Evolutionary conservation across 2,113 vertebrate species (phyloP).

Genomic region (Leptosomus discolor): DNA sequence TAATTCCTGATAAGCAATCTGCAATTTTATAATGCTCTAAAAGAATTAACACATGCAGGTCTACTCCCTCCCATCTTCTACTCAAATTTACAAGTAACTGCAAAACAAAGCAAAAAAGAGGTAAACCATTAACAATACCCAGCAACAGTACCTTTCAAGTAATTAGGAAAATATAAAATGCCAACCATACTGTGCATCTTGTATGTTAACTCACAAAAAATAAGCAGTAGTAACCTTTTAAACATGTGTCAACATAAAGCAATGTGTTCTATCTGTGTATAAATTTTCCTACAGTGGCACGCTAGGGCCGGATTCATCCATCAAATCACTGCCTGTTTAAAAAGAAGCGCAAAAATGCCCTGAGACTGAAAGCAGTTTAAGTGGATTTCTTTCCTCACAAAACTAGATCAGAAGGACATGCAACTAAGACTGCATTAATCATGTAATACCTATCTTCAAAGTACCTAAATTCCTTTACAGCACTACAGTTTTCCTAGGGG

Average conservation of each 20-base stretch:
- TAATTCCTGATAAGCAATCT: neutral
- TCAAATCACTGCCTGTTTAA: neutral
- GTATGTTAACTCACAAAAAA: neutral
- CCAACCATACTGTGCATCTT: neutral
- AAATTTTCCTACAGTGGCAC: neutral
- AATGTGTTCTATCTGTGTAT: neutral
- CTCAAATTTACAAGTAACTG: neutral
- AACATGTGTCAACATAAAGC: neutral
- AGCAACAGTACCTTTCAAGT: neutral
- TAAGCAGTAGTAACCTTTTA: neutral
- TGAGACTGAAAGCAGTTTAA: neutral
- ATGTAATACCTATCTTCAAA: constrained; percentile 4
- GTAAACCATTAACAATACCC: neutral
- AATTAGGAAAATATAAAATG: neutral
- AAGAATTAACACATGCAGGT: neutral
- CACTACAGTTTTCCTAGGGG: neutral
- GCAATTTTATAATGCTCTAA: neutral
- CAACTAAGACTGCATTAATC: neutral
- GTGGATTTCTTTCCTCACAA: neutral
- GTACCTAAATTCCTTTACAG: neutral
- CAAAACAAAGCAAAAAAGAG: neutral
- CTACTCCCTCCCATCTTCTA: neutral
- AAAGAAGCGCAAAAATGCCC: neutral
- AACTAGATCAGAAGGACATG: neutral
- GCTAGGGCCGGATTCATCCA: neutral